phyloP scores from a whole-genome alignment of 1,140 invertebrate genomes.

The Procambarus clarkii region DNA sequence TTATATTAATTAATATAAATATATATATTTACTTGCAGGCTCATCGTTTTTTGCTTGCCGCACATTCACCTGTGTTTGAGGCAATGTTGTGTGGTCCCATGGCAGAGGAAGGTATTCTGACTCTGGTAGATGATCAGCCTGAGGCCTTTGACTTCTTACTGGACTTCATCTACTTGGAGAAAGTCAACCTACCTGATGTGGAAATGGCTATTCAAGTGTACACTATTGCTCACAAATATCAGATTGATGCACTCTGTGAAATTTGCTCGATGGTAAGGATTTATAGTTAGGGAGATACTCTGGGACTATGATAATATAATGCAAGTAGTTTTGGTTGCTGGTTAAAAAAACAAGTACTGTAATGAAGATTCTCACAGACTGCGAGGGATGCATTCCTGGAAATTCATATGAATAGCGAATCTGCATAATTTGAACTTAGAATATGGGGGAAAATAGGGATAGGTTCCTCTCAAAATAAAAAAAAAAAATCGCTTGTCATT shows the following conservation, averaged over 20 bases:
- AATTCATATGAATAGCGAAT: too few relatives aligned
- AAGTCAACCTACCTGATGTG: background rate
- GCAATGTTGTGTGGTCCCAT: constrained; percentile 21
- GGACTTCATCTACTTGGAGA: constrained; percentile 10
- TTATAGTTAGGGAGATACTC: too few relatives aligned
- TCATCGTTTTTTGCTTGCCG: background rate
- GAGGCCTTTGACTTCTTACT: constrained; percentile 1
- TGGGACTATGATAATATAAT: too few relatives aligned
- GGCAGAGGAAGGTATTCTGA: background rate
- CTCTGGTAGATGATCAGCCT: background rate
- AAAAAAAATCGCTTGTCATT: too few relatives aligned
- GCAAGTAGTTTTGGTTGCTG: too few relatives aligned
- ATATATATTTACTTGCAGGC: background rate
- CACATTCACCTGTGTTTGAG: constrained; percentile 24
- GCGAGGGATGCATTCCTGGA: too few relatives aligned
- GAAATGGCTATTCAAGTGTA: background rate
- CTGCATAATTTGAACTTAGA: too few relatives aligned
- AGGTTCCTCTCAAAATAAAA: too few relatives aligned
- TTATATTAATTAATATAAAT: too few relatives aligned
- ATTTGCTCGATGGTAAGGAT: constrained; percentile 3
- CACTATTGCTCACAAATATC: constrained; percentile 5
- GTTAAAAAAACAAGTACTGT: too few relatives aligned
- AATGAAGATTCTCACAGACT: too few relatives aligned
- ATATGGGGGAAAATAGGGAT: too few relatives aligned
- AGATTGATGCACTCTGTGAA: constrained; percentile 1